phyloP scores from a whole-genome alignment of 2,888 invertebrate genomes.

The Azorinus chamasolen region DNA sequence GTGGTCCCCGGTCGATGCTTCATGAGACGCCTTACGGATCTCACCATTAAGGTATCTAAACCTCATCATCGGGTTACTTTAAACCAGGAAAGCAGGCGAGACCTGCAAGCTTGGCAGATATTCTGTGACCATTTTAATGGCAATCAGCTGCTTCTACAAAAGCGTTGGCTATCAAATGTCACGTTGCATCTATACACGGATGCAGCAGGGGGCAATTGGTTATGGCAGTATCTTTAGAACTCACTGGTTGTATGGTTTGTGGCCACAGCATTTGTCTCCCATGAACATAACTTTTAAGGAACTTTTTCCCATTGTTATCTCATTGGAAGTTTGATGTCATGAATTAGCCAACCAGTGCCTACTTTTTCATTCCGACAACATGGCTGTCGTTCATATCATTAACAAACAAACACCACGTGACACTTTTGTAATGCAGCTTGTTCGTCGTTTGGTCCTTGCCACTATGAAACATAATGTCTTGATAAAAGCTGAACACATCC shows the following conservation, averaged over 20 bases:
- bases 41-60: conserved; percentile 18
- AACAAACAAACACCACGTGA: conserved; percentile 47
- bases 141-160: conserved; percentile 19
- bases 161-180: too few species aligned
- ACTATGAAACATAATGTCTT: conserved; percentile 47
- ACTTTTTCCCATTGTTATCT: conserved; percentile 34
- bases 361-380: conserved; percentile 52
- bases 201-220: conserved; percentile 33
- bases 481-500: conserved; percentile 37
- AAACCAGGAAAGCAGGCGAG: too few species aligned
- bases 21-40: too few species aligned
- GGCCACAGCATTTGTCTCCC: conserved; percentile 2
- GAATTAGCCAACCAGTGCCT: conserved; percentile 32
- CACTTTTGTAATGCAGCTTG: conserved; percentile 26
- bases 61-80: conserved; percentile 30
- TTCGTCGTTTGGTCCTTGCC: conserved; percentile 32
- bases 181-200: conserved; percentile 30
- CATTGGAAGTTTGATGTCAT: conserved; percentile 50
- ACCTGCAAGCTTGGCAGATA: too few species aligned
- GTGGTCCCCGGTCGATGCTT: too few species aligned
- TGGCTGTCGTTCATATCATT: conserved; percentile 51
- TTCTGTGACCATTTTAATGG: conserved; percentile 47
- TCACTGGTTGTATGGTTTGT: conserved; percentile 27
- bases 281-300: conserved; percentile 34
- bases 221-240: conserved; percentile 26